Conservation (phyloP, 2,113 vertebrate genomes). For the Chaenocephalus aceratus region DNA sequence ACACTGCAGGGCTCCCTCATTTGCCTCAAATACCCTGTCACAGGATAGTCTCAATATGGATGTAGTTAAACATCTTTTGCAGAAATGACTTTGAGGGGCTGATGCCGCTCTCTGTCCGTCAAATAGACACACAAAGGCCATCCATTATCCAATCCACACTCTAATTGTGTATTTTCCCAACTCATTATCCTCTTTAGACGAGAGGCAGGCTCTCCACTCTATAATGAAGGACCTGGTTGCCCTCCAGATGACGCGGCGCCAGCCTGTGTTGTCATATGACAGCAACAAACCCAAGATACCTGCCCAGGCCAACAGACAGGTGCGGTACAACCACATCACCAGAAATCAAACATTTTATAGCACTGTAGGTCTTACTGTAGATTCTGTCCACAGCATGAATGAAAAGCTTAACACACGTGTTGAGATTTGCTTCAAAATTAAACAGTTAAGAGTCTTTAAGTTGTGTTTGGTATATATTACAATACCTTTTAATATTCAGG, state of each 20-base stretch:
- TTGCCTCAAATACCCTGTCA: constrained; percentile 30
- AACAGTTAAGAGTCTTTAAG: not conserved
- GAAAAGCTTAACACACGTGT: not conserved
- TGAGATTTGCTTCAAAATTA: not conserved
- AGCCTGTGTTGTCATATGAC: constrained; percentile 87
- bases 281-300: constrained; percentile 88
- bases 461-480: not conserved
- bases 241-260: constrained; percentile 93
- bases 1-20: constrained; percentile 43
- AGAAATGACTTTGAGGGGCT: not conserved
- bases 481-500: not conserved
- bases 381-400: not conserved
- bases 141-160: constrained; percentile 8
- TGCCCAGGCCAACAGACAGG: constrained; percentile 89
- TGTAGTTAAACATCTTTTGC: constrained; percentile 26
- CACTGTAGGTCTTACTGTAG: too few relatives aligned
- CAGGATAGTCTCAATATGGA: constrained; percentile 44
- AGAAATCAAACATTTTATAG: not conserved
- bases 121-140: not conserved
- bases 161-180: constrained; percentile 43
- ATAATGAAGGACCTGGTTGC: constrained; percentile 99
- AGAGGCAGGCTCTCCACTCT: constrained; percentile 97
- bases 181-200: constrained; percentile 83
- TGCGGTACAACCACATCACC: constrained; percentile 45
- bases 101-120: not conserved